phyloP scores from a whole-genome alignment of 2,113 vertebrate genomes.

The Halcyon malimbica region DNA sequence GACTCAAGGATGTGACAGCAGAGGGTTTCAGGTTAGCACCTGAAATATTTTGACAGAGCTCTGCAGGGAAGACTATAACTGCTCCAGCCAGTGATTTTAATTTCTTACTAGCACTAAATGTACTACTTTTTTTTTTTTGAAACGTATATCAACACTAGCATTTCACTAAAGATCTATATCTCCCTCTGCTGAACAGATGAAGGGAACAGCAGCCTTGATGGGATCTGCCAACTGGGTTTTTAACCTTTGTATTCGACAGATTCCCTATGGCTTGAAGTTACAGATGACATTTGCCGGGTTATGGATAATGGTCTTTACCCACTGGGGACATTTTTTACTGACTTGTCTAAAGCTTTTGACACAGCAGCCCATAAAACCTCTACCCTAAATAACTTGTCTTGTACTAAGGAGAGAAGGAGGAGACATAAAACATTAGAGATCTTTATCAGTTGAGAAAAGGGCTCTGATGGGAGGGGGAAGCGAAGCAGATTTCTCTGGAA shows the following conservation, averaged over 20 bases:
- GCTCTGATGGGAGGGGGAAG: not conserved
- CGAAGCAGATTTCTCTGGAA: slow-evolving; percentile 30
- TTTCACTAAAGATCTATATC: slow-evolving; percentile 54
- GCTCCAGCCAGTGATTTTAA: not conserved
- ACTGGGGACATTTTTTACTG: slow-evolving; percentile 49
- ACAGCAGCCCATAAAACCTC: slow-evolving; percentile 55
- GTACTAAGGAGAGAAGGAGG: slow-evolving; percentile 6
- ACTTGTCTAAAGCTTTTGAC: slow-evolving; percentile 71
- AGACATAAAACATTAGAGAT: slow-evolving; percentile 50
- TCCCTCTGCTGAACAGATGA: slow-evolving; percentile 59
- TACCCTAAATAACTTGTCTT: slow-evolving; percentile 50
- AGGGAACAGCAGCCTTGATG: slow-evolving; percentile 32
- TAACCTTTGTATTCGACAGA: slow-evolving; percentile 35
- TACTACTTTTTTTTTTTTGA: not conserved
- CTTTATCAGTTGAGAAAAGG: slow-evolving; percentile 50
- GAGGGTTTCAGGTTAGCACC: not conserved
- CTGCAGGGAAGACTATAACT: not conserved
- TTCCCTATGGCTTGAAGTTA: slow-evolving; percentile 54
- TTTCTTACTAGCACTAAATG: not conserved
- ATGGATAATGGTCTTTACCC: slow-evolving; percentile 58
- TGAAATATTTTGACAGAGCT: not conserved
- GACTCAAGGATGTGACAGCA: not conserved
- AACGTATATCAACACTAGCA: not conserved
- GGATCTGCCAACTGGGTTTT: slow-evolving; percentile 13
- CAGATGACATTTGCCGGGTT: slow-evolving; percentile 58